Conservation (phyloP, 1,140 invertebrate genomes). For the Sinella curviseta region DNA sequence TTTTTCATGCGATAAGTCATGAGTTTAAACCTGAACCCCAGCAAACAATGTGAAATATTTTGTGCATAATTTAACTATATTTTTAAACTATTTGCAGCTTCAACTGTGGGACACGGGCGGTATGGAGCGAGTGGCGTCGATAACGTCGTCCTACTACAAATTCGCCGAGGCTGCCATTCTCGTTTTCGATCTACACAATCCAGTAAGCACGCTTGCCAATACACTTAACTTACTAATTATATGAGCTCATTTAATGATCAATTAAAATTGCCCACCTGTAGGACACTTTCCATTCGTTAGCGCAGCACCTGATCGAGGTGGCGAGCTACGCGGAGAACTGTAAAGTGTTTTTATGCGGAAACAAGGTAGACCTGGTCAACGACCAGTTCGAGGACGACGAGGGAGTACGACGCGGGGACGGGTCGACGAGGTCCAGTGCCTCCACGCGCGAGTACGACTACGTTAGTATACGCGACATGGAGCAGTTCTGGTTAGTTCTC, state of each 20-base stretch:
- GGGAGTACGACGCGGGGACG: slow-evolving; percentile 81
- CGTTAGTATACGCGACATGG: not conserved
- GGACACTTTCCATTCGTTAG: slow-evolving; percentile 85
- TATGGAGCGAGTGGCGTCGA: slow-evolving; percentile 86
- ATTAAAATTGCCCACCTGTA: too few relatives aligned
- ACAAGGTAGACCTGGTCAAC: slow-evolving; percentile 69
- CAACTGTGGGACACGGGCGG: slow-evolving; percentile 92
- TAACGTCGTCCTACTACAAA: slow-evolving; percentile 90
- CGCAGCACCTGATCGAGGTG: slow-evolving; percentile 83
- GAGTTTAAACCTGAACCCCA: too few relatives aligned
- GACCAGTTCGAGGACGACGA: not conserved
- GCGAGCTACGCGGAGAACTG: slow-evolving; percentile 90
- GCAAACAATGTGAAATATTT: slow-evolving; percentile 8
- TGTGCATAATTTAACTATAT: too few relatives aligned
- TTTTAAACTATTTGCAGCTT: slow-evolving; percentile 62
- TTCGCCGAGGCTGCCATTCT: slow-evolving; percentile 88
- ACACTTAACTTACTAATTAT: too few relatives aligned
- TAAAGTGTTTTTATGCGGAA: slow-evolving; percentile 89
- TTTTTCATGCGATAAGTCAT: not conserved
- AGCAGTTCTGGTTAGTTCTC: slow-evolving; percentile 5
- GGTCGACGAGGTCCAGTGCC: not conserved
- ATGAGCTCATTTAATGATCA: too few relatives aligned
- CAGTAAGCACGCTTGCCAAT: too few relatives aligned
- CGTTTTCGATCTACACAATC: slow-evolving; percentile 85
- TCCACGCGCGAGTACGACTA: not conserved